Evolutionary conservation across 2,888 invertebrate genomes (phyloP).

Genomic region (Caenorhabditis macrosperma): DNA sequence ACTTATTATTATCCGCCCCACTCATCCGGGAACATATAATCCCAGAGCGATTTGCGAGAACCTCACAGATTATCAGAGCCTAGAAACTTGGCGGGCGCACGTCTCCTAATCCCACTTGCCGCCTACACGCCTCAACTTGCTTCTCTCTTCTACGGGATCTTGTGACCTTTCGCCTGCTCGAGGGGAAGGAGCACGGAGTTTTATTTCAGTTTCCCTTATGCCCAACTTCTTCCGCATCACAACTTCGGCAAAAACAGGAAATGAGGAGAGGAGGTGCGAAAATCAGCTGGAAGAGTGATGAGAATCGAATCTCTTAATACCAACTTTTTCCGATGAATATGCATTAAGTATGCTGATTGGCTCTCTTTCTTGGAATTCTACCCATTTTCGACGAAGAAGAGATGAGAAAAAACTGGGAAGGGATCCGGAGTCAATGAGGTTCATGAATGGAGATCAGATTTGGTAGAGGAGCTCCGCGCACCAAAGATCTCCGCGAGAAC

Average conservation of each 20-base stretch:
- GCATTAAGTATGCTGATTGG: too few relatives aligned
- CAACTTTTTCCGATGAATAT: too few relatives aligned
- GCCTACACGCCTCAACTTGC: constrained; percentile 34
- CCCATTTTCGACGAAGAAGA: neutral
- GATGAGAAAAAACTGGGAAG: neutral
- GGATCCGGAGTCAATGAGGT: neutral
- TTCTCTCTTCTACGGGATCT: constrained; percentile 7
- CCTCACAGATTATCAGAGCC: neutral
- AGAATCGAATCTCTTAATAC: too few relatives aligned
- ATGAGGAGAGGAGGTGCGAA: neutral
- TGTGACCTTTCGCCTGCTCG: constrained; percentile 16
- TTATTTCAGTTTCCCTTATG: neutral
- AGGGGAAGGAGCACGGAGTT: neutral
- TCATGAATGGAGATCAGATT: neutral
- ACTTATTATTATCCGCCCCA: constrained; percentile 1
- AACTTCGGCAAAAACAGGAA: neutral
- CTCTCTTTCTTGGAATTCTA: neutral
- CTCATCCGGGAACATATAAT: neutral
- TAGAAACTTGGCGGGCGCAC: neutral
- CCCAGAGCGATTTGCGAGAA: constrained; percentile 11
- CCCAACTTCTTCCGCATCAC: neutral
- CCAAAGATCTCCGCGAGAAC: constrained; percentile 16
- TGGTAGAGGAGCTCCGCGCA: neutral
- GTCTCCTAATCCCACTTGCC: constrained; percentile 32
- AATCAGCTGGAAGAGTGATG: neutral